A percentile compares a stretch with the other conserved stretches of the same genome.
phyloP scores from a whole-genome alignment of 2,113 vertebrate species.

The Sylvia atricapilla region DNA sequence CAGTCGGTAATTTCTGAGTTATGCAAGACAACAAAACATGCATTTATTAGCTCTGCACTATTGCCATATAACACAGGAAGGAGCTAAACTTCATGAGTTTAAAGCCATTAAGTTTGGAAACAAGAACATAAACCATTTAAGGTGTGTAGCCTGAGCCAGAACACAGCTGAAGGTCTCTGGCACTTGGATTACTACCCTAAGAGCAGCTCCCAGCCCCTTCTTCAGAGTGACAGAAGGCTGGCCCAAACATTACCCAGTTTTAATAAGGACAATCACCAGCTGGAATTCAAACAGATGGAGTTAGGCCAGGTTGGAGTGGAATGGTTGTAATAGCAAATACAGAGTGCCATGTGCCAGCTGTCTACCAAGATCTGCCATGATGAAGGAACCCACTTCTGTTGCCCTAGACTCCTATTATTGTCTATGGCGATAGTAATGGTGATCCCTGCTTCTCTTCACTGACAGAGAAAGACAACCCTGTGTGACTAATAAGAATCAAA shows the following conservation, averaged over 20 bases:
- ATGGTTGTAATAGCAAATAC: background rate
- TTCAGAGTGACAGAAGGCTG: background rate
- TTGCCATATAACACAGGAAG: background rate
- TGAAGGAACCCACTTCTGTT: background rate
- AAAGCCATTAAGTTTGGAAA: background rate
- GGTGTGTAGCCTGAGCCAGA: background rate
- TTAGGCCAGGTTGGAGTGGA: background rate
- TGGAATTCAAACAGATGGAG: background rate
- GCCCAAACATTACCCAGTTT: background rate
- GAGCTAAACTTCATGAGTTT: background rate
- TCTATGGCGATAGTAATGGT: background rate
- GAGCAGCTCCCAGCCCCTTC: background rate
- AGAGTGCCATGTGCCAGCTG: background rate
- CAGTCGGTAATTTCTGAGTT: background rate
- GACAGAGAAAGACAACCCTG: background rate
- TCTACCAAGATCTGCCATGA: background rate
- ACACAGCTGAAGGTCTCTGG: background rate
- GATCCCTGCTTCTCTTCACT: background rate
- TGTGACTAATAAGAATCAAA: background rate
- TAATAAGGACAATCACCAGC: background rate
- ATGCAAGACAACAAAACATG: background rate
- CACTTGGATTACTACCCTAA: background rate
- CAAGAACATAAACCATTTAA: background rate
- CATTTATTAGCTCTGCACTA: background rate
- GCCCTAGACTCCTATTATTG: background rate